phyloP scores from a whole-genome alignment of 2,888 invertebrate genomes.

The Ligdia adustata region DNA sequence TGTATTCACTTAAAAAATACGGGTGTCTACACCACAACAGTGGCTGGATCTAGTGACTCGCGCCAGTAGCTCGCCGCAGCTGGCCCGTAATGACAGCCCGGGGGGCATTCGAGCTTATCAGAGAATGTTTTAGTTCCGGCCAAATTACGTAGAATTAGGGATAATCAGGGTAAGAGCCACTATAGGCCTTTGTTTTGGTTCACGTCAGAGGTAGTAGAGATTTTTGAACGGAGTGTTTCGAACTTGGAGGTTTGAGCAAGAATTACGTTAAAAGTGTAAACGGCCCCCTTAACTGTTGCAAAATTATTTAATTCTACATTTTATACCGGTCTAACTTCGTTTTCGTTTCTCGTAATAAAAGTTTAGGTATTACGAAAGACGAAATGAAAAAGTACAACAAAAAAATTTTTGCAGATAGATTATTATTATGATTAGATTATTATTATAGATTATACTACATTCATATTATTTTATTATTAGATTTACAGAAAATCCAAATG shows the following conservation, averaged over 20 bases:
- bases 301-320: too few relatives aligned
- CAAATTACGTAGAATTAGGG: slow-evolving; percentile 17
- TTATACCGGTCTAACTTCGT: too few relatives aligned
- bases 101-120: slow-evolving; percentile 16
- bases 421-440: too few relatives aligned
- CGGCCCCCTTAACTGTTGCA: too few relatives aligned
- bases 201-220: background rate
- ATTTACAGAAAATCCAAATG: background rate
- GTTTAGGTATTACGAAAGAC: too few relatives aligned
- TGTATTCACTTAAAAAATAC: too few relatives aligned
- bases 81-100: slow-evolving; percentile 20
- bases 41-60: slow-evolving; percentile 10
- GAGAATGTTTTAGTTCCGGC: slow-evolving; percentile 14
- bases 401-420: too few relatives aligned
- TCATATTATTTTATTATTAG: too few relatives aligned
- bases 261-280: background rate
- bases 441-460: too few relatives aligned
- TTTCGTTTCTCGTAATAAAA: too few relatives aligned
- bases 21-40: too few relatives aligned
- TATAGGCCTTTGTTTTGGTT: slow-evolving; percentile 14
- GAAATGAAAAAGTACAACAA: too few relatives aligned
- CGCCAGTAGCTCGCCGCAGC: slow-evolving; percentile 22
- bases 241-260: background rate
- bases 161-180: slow-evolving; percentile 15
- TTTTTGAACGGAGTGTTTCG: slow-evolving; percentile 1